Percentiles rank a stretch among this genome's conserved stretches.
These are phyloP conservation scores for Tangara arthus DNA, from an alignment of 2,797 vertebrate genomes.

Conservation along the genomic window DNA sequence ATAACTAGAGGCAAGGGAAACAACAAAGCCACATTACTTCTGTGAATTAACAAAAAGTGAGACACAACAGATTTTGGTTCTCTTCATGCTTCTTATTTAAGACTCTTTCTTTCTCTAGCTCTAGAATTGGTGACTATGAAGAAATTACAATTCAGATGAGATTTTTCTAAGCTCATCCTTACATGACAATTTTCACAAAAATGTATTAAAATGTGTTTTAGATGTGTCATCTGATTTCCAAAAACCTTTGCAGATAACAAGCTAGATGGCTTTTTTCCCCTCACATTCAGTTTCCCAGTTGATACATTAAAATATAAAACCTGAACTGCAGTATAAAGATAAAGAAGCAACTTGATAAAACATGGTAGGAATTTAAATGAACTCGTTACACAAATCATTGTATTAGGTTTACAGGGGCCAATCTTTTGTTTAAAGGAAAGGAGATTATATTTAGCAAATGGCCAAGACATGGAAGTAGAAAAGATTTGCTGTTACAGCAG, in stretches of 20 bases:
- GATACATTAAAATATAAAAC: background rate
- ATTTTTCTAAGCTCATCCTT: background rate
- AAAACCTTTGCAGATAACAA: background rate
- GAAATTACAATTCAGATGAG: background rate
- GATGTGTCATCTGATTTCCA: background rate
- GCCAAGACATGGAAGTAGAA: background rate
- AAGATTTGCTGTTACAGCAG: background rate
- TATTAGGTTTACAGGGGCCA: background rate
- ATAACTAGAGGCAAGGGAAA: background rate
- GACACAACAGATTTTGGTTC: background rate
- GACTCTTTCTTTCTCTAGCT: background rate
- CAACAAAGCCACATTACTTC: background rate
- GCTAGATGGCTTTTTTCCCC: background rate
- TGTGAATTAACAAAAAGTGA: background rate
- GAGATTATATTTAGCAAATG: background rate
- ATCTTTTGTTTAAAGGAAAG: background rate
- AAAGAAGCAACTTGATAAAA: constrained; percentile 14
- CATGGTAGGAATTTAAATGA: constrained; percentile 14
- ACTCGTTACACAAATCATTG: background rate
- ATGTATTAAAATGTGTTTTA: background rate
- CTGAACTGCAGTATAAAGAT: background rate
- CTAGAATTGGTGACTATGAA: background rate
- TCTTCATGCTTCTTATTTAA: background rate
- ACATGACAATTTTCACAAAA: background rate
- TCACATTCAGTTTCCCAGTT: background rate